A percentile compares a stretch with the other conserved stretches of the same genome.
These are phyloP conservation scores for Pentalonia nigronervosa DNA, from an alignment of 1,140 invertebrate species.

Conservation along the genomic window DNA sequence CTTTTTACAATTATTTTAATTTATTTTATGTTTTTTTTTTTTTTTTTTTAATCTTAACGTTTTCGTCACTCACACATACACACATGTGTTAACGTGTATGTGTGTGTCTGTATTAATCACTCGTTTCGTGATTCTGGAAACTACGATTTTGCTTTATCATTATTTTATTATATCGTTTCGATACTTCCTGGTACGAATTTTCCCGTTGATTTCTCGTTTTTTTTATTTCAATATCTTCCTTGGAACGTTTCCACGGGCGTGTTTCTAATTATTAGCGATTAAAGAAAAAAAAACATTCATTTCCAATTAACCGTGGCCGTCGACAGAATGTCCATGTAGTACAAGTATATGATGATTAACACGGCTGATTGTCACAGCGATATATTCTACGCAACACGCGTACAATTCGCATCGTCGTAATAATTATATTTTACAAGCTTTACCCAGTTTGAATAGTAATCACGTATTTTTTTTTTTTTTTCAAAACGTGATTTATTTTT, in stretches of 20 bases:
- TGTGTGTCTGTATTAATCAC: neutral
- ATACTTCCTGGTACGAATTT: neutral
- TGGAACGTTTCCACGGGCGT: neutral
- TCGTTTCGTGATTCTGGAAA: neutral
- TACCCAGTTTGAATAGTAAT: neutral
- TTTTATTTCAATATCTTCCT: neutral
- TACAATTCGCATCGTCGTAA: neutral
- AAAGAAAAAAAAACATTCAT: neutral
- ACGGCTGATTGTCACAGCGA: neutral
- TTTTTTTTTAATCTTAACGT: neutral
- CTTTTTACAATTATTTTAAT: neutral
- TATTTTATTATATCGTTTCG: neutral
- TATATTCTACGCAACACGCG: neutral
- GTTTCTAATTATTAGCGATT: neutral
- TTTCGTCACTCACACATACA: too few species aligned
- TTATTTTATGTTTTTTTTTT: neutral
- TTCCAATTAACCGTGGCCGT: neutral
- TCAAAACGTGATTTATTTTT: neutral
- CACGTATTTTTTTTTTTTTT: neutral
- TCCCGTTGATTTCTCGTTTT: neutral
- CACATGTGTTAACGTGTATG: too few species aligned
- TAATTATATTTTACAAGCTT: neutral
- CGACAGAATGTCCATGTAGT: neutral
- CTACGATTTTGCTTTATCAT: neutral
- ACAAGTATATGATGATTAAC: neutral